Conservation (phyloP, 2,113 vertebrate species). For the Gnathonemus longibarbis region DNA sequence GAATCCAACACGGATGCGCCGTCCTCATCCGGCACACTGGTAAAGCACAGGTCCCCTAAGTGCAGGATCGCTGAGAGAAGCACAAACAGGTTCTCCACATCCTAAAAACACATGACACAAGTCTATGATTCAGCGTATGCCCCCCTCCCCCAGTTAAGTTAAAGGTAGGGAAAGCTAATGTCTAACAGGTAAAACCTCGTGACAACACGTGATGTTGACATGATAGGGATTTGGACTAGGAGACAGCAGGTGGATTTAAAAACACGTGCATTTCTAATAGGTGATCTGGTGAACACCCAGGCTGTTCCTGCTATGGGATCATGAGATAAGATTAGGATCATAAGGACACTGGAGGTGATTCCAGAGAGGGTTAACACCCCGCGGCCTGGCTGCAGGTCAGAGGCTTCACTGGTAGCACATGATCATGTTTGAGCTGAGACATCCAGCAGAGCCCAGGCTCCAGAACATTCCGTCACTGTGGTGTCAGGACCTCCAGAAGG, state of each 20-base stretch:
- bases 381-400: neutral
- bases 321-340: slow-evolving; percentile 13
- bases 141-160: neutral
- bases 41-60: slow-evolving; percentile 64
- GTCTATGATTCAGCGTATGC: neutral
- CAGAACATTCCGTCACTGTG: neutral
- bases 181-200: neutral
- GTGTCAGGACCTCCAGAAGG: neutral
- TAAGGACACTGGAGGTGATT: slow-evolving; percentile 5
- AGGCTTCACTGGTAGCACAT: neutral
- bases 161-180: neutral
- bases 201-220: neutral
- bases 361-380: neutral
- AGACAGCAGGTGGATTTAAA: neutral
- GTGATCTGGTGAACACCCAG: neutral
- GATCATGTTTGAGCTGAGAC: neutral
- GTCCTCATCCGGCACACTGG: slow-evolving; percentile 46
- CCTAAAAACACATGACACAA: slow-evolving; percentile 41
- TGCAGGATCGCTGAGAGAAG: slow-evolving; percentile 66
- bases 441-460: neutral
- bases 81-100: slow-evolving; percentile 67
- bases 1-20: slow-evolving; percentile 62
- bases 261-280: neutral
- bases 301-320: neutral
- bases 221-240: neutral